Base-by-base conservation (phyloP, 2,113 vertebrate genomes). In the Calyptommatus sinebrachiatus region DNA sequence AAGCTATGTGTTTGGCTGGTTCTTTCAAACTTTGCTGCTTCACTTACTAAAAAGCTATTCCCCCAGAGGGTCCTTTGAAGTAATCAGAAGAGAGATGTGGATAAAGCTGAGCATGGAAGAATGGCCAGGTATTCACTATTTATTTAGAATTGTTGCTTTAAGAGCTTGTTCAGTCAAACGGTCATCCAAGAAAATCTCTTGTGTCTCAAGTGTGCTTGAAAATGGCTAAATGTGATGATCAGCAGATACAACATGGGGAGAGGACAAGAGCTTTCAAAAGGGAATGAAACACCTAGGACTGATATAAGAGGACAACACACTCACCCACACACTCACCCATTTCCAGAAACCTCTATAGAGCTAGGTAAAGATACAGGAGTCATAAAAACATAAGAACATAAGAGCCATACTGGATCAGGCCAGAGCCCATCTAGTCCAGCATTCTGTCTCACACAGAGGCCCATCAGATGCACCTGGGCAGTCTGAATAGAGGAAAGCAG, bases 111-210 rank as follows among this genome's bases (percentile, higher is more conserved):
- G 73, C 0, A 0, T 83, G 69, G 65, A 89, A 84, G 62, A 85
- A 79, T 7, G 20, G 62, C 63, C 82, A 75, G 73, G 41, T 16
- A 2, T 18, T 22, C 20, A 7, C 35, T 74, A 71, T 78, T 85
- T 83, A 80, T 84, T 89, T 74, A 81, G 57, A 10, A 57, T 18
- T 73, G 35, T 78, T 82, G 72, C 63, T 78, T 76, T 1, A 66
- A 87, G 77, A 83, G 66, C 89, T 86, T 80, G 77, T 77, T 89
- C 83, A 77, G 83, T 84, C 60, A 18, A 91, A 77, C 87, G 63
- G 57, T 80, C 67, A 88, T 89, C 41, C 73, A 66, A 75, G 74
- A 48, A 84, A 77, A 79, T 57, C 2, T 67, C 8, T 57, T 16
- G 53, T 18, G 53, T 84, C 79, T 84, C 1, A 1, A 79, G 46